phyloP scores from a whole-genome alignment of 2,888 invertebrate species.

The Homarus gammarus region DNA sequence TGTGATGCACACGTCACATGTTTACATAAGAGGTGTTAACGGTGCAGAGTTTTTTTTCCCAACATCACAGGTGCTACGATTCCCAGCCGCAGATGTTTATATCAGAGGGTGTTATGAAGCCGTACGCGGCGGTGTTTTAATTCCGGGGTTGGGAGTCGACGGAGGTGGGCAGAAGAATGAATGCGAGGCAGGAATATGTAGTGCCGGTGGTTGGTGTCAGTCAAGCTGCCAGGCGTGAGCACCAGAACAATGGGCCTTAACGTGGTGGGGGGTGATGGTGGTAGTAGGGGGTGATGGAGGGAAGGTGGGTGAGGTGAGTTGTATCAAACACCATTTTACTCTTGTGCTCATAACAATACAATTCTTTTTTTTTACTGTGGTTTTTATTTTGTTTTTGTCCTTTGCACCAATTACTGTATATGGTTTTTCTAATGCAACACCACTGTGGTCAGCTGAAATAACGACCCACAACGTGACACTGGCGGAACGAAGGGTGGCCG shows the following conservation, averaged over 20 bases:
- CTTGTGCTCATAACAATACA: no score
- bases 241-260: constrained; percentile 29
- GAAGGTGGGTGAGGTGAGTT: background rate
- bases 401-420: no score
- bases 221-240: constrained; percentile 29
- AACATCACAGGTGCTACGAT: background rate
- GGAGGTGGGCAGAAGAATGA: background rate
- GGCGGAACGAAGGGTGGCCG: no score
- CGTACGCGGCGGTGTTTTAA: background rate
- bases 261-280: background rate
- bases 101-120: background rate
- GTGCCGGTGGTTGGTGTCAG: constrained; percentile 26
- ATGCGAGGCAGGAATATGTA: constrained; percentile 22
- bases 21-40: no score
- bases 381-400: no score
- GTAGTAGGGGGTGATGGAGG: background rate
- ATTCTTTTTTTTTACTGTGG: no score
- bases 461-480: no score
- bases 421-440: no score
- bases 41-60: no score
- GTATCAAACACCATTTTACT: no score
- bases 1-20: no score
- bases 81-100: background rate
- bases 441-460: no score
- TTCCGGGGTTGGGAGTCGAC: background rate